Conservation (phyloP, 2,113 vertebrate species). For the Cacatua alba region DNA sequence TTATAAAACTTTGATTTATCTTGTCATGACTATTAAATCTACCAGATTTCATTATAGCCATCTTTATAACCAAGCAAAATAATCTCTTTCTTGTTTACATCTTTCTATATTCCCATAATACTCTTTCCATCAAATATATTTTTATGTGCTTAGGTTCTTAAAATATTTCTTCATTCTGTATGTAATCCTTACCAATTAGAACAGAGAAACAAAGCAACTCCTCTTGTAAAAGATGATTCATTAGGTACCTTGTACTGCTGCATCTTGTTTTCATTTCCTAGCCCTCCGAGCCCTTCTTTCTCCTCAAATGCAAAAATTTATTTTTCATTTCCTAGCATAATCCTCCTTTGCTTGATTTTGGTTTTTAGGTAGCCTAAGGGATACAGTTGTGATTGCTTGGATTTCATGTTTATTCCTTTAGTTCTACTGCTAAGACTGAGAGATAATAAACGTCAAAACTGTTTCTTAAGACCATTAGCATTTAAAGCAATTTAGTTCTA, state of each 20-base stretch:
- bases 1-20: not conserved
- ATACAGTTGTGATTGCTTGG: not conserved
- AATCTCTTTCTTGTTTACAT: not conserved
- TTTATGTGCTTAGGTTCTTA: not conserved
- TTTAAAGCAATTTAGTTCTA: not conserved
- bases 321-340: not conserved
- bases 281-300: not conserved
- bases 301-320: not conserved
- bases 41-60: not conserved
- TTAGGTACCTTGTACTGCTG: not conserved
- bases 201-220: not conserved
- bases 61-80: not conserved
- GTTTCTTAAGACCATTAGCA: not conserved
- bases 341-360: not conserved
- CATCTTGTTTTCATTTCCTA: not conserved
- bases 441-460: not conserved
- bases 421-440: not conserved
- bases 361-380: not conserved
- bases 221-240: not conserved
- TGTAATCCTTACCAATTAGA: not conserved
- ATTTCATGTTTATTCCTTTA: not conserved
- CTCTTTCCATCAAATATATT: not conserved
- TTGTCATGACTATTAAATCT: not conserved
- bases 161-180: not conserved
- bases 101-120: not conserved